Base-by-base conservation (phyloP, 2,113 vertebrate species). In the Podilymbus podiceps region DNA sequence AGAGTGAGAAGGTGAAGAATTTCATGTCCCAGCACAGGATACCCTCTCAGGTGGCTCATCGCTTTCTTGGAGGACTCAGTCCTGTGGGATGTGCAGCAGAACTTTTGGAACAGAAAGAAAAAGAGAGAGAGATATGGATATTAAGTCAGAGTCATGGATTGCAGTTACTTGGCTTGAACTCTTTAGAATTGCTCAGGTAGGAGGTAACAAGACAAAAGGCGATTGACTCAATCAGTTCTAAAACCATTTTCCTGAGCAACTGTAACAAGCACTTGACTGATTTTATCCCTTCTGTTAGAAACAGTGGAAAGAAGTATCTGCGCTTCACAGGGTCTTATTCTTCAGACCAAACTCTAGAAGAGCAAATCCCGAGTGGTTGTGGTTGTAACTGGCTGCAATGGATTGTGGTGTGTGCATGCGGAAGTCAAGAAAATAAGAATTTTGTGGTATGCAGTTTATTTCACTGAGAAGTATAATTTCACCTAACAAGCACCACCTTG, bases 201-300 rank as follows among this genome's bases (percentile, higher is more conserved):
- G 93, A 97, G 55, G 89, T 92, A 94, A 91, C 42, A 94, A 97
- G 85, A 84, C 75, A 94, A 94, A 91, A 20, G 23, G 77, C 92
- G 96, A 95, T 84, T 63, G 74, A 96, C 91, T 92, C 30, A 83
- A 76, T 95, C 56, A 5, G 7, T 83, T 97, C 96, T 90, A 92
- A 94, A 95, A 42, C 63, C 40, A 19, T 95, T 96, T 95, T 96
- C 55, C 31, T 47, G 42, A 82, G 50, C 74, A 95, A 79, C 58
- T 47, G 13, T 88, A 87, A 92, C 24, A 90, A 97, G 74, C 27
- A 75, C 71, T 79, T 95, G 78, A 74, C 71, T 85, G 68, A 11
- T 89, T 94, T 82, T 93, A 81, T 90, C 69, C 50, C 49, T 79
- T 84, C 81, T 18, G 2, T 92, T 94, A 90, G 55, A 83, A 93